Percentiles rank a stretch among this genome's conserved stretches.
These are phyloP conservation scores for Oplegnathus fasciatus DNA, from an alignment of 2,113 vertebrate species.

Conservation along the genomic window DNA sequence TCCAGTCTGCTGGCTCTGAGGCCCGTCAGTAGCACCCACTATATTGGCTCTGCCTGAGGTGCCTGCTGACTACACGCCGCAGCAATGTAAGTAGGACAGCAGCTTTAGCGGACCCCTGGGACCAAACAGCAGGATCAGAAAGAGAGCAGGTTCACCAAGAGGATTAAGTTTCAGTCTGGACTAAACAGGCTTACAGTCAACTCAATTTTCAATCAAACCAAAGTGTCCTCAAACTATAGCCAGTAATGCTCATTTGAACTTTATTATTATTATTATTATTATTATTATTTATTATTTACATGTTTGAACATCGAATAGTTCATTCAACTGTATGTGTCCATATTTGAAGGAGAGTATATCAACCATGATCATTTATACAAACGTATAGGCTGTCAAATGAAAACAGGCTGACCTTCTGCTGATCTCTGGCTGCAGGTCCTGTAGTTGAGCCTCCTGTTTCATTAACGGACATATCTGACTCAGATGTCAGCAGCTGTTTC, in stretches of 20 bases:
- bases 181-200: background rate
- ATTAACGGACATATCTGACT: background rate
- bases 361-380: background rate
- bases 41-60: constrained; percentile 52
- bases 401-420: too few relatives aligned
- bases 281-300: background rate
- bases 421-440: background rate
- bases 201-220: background rate
- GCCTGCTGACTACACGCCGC: constrained; percentile 21
- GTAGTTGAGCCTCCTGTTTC: background rate
- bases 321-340: background rate
- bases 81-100: constrained; percentile 5
- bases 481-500: background rate
- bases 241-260: too few relatives aligned
- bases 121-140: background rate
- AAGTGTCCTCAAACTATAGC: background rate
- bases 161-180: constrained; percentile 5
- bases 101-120: constrained; percentile 19
- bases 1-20: constrained; percentile 20
- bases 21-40: constrained; percentile 65
- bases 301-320: background rate
- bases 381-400: background rate
- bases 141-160: constrained; percentile 25
- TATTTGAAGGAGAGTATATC: background rate
- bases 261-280: too few relatives aligned